These are phyloP conservation scores for Todiramphus chloris DNA, from an alignment of 2,113 vertebrate species.

Conservation along the genomic window DNA sequence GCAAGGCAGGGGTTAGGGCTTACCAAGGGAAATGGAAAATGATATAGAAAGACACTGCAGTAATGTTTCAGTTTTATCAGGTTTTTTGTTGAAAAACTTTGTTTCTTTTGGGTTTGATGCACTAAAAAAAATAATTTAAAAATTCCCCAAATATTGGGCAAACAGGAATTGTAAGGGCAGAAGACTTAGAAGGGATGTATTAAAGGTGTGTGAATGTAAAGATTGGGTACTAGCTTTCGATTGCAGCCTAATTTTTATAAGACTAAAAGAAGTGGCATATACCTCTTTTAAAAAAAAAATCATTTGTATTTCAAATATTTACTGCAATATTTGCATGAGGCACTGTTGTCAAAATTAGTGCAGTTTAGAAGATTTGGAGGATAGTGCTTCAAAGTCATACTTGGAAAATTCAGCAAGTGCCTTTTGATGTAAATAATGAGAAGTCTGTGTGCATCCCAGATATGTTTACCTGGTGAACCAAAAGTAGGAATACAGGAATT, in stretches of 20 bases:
- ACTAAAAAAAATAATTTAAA: not conserved
- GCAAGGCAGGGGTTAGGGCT: not conserved
- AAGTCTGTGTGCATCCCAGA: not conserved
- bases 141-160: not conserved
- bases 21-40: not conserved
- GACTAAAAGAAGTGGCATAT: not conserved
- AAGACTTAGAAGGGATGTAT: not conserved
- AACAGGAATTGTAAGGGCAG: not conserved
- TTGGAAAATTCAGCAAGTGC: not conserved
- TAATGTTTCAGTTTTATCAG: not conserved
- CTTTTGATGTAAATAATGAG: not conserved
- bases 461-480: not conserved
- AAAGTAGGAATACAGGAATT: not conserved
- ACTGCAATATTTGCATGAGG: not conserved
- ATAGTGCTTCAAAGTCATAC: not conserved
- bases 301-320: not conserved
- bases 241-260: not conserved
- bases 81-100: not conserved
- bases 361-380: not conserved
- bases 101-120: not conserved
- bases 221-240: not conserved
- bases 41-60: not conserved
- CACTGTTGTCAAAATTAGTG: not conserved
- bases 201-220: not conserved
- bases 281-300: not conserved